Conservation (phyloP, 2,888 invertebrate genomes). For the Bedellia somnulentella region DNA sequence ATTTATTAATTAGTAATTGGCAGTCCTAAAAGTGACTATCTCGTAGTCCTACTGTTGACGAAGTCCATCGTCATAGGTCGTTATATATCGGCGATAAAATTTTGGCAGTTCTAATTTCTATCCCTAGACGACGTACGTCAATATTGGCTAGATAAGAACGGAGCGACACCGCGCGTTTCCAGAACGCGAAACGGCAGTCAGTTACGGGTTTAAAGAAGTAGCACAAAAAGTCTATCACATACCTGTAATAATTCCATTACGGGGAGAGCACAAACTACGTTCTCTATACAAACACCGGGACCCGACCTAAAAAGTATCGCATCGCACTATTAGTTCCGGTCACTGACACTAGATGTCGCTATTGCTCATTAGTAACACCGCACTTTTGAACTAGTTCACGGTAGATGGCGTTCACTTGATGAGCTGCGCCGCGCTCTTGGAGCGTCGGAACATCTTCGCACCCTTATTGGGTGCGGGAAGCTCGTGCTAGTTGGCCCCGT, state of each 20-base stretch:
- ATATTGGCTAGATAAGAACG: neutral
- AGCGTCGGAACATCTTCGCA: constrained; percentile 61
- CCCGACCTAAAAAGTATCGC: neutral
- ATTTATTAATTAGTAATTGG: constrained; percentile 41
- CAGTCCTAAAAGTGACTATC: constrained; percentile 43
- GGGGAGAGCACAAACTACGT: neutral
- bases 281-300: constrained; percentile 2
- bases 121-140: constrained; percentile 1
- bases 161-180: no score
- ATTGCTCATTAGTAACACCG: no score
- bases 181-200: no score
- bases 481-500: constrained; percentile 56
- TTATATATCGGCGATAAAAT: neutral
- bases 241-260: constrained; percentile 1
- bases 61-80: no score
- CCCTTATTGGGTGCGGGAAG: constrained; percentile 50
- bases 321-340: no score
- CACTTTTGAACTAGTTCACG: no score
- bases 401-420: constrained; percentile 38
- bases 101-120: constrained; percentile 6
- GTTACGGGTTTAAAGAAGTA: no score
- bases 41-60: constrained; percentile 13
- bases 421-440: constrained; percentile 58
- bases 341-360: no score
- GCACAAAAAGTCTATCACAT: constrained; percentile 1